Base-by-base conservation (phyloP, 2,797 vertebrate genomes). In the Rhinogobio ventralis region DNA sequence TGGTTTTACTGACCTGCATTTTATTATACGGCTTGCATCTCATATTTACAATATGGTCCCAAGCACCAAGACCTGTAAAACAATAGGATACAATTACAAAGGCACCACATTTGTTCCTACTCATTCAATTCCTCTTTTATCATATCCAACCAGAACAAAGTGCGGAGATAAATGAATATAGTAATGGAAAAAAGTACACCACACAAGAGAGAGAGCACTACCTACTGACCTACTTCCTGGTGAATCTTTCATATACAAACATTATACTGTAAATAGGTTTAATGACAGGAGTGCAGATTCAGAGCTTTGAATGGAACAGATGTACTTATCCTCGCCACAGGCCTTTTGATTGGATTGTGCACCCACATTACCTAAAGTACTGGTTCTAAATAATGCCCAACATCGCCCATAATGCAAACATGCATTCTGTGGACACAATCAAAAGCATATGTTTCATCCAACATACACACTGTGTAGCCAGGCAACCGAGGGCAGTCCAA, bases 11-110 rank as follows among this genome's bases (percentile, higher is more conserved):
- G 92, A 99, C 98, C 97, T 99, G 98, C 98, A 99, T 99, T 92
- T 96, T 95, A 86, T 96, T 96, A 90, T 98, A 99, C 0, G 97
- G 94, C 93, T 97, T 98, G 91, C 90, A 94, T 92, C 98, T 97
- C 96, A 97, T 95, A 67, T 93, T 94, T 90, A 94, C 94, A 88
- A 99, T 93, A 2, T 97, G 95, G 85, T 99, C 96, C 98, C 98
- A 99, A 84, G 96, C 98, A 86, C 98, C 98, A 91, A 98, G 94
- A 93, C 96, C 98, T 99, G 89, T 20, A 87, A 87, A 51, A 84
- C 51, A 85, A 76, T 84, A 85, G 69, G 33, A 87, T 20, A 87
- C 17, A 86, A 68, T 64, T 77, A 78, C 28, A 60, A 82, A 76
- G 45, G 19, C 42, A 66, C 46, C 23, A 55, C 30, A 69, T 81